These are phyloP conservation scores for Oryzias celebensis DNA, from an alignment of 2,113 vertebrate genomes.

Conservation along the genomic window DNA sequence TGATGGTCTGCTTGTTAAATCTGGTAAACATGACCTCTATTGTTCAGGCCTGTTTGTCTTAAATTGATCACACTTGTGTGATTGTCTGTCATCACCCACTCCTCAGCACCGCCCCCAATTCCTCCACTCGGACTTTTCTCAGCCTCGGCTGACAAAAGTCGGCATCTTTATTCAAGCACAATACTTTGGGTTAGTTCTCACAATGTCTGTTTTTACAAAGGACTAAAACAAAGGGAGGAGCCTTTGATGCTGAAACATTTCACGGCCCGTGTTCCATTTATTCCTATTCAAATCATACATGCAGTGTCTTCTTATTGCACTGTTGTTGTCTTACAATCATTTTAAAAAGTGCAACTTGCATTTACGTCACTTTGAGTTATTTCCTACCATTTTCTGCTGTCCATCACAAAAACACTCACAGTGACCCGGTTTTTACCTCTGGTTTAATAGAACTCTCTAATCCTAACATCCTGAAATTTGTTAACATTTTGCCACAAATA, in stretches of 20 bases:
- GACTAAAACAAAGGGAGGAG: constrained; percentile 43
- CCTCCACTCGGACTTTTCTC: constrained; percentile 18
- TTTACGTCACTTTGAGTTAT: too few relatives aligned
- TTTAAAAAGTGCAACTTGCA: too few relatives aligned
- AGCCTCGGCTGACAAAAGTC: constrained; percentile 29
- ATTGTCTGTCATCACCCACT: constrained; percentile 14
- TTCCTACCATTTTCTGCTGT: too few relatives aligned
- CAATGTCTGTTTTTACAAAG: constrained; percentile 28
- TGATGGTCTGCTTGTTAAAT: not conserved
- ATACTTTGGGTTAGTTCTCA: constrained; percentile 50
- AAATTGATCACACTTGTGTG: constrained; percentile 17
- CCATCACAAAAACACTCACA: too few relatives aligned
- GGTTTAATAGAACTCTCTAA: too few relatives aligned
- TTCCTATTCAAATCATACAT: constrained; percentile 10
- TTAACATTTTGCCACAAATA: too few relatives aligned
- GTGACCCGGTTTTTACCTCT: too few relatives aligned
- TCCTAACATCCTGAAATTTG: too few relatives aligned
- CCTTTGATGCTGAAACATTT: not conserved
- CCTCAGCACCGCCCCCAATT: not conserved
- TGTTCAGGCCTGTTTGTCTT: constrained; percentile 6
- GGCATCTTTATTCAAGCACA: constrained; percentile 50
- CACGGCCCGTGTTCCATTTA: constrained; percentile 8
- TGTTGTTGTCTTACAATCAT: too few relatives aligned
- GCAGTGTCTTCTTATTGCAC: too few relatives aligned
- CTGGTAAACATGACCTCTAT: not conserved